Base-by-base conservation (phyloP, 2,888 invertebrate species). In the Helleia helle region DNA sequence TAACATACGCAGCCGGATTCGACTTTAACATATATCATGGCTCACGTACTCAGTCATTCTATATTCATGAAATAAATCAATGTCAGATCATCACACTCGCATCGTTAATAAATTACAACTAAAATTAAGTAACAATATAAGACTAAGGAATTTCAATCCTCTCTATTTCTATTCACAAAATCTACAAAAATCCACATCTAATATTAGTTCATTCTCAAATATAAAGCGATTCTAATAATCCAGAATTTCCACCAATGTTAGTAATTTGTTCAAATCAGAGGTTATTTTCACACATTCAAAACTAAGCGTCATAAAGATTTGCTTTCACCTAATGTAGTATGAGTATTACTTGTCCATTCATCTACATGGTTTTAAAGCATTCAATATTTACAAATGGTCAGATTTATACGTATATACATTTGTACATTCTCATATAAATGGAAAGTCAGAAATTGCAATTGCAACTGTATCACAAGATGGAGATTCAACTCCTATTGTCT, bases 401-500 rank as follows among this genome's bases (percentile, higher is more conserved):
- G 30, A 15, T 15, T 27, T 26, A 38, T 24, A 31, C 15, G 40
- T 40, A 40, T 31, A 31, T 26, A 40, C 40, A 40, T 40, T 40
- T 40, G 40, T 40, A 40, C 40, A 40, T 31, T 31, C 18, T 34
- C 18, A 8, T 8, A 8, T 22, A 22, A 22, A 6, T 34, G 34
- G 18, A 12, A 6, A 34, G 34, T 34, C 34, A 34, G 12, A 18
- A 34, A 22, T 34, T 40, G 25, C 31, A 15, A 31, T 24, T 22
- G 28, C 24, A 34, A 41, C 38, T 50, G 41, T 41, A 42, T 37
- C 41, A 42, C 40, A 46, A 44, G 36, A 41, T 49, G 50, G 49
- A 51, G 42, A 14, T 38, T 42, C 28, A 25, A 41, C 44, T 46
- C 43, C 42, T 41, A 46, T 42, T 30, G 45, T 46, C 51, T 51